These are phyloP conservation scores for Timema podura DNA, from an alignment of 2,888 invertebrate species.

Conservation along the genomic window DNA sequence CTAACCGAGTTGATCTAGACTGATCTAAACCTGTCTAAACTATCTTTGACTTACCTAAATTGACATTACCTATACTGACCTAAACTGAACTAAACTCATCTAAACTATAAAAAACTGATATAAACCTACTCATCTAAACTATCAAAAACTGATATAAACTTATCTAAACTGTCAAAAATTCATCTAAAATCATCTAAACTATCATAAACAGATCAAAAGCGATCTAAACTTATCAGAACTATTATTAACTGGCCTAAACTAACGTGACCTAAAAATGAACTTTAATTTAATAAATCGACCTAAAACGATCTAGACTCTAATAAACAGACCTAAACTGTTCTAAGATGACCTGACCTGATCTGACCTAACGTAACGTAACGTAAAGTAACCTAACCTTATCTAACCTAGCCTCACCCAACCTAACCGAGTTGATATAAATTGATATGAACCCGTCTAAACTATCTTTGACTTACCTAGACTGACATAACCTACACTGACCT, in stretches of 20 bases:
- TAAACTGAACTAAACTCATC: not conserved
- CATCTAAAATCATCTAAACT: not conserved
- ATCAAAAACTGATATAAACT: not conserved
- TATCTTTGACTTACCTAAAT: not conserved
- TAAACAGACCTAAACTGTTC: not conserved
- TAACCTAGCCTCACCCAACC: not conserved
- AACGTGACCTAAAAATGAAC: slow-evolving; percentile 2
- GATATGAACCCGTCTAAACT: not conserved
- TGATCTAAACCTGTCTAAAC: not conserved
- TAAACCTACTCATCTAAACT: too few relatives aligned
- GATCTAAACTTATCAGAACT: not conserved
- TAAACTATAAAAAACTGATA: too few relatives aligned
- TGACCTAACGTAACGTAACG: slow-evolving; percentile 10
- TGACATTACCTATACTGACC: not conserved
- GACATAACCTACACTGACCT: not conserved
- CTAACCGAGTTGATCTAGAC: slow-evolving; percentile 13
- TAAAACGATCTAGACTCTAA: not conserved
- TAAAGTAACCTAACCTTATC: not conserved
- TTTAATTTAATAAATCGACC: too few relatives aligned
- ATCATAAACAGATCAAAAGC: not conserved
- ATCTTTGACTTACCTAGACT: not conserved
- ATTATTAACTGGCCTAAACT: not conserved
- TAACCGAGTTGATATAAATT: not conserved
- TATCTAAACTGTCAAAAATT: not conserved
- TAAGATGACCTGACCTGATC: slow-evolving; percentile 8